Evolutionary conservation across 35 echinoderm and acorn worm species (phyloP).

Genomic region (Diadema setosum): DNA sequence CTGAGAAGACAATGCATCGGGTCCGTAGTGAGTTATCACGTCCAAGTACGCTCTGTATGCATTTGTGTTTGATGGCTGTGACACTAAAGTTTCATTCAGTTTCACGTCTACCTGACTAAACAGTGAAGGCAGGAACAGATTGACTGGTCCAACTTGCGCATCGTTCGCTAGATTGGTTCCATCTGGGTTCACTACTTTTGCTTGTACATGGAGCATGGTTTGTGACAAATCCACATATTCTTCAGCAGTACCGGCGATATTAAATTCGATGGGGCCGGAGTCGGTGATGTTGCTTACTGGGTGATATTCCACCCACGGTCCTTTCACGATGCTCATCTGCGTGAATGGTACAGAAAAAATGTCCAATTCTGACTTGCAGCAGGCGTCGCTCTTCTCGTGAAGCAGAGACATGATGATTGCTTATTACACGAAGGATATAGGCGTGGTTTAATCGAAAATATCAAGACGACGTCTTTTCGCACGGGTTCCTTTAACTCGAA

Average conservation of each 20-base stretch:
- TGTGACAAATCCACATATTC: constrained; percentile 60
- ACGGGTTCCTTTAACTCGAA: background rate
- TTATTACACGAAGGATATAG: background rate
- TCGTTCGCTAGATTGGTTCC: background rate
- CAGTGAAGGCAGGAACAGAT: constrained; percentile 39
- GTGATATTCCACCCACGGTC: constrained; percentile 61
- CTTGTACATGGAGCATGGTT: constrained; percentile 29
- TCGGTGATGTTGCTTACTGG: constrained; percentile 58
- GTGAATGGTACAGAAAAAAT: constrained; percentile 52
- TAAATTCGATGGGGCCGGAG: constrained; percentile 42
- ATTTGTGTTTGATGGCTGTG: constrained; percentile 51
- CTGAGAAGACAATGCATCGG: constrained; percentile 34
- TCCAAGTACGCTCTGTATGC: constrained; percentile 56
- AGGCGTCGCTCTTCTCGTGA: constrained; percentile 33
- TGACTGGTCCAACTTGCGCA: constrained; percentile 37
- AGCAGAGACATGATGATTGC: constrained; percentile 33
- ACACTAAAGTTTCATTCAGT: constrained; percentile 53
- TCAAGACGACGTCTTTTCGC: background rate
- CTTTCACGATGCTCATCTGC: constrained; percentile 38
- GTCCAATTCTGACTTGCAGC: constrained; percentile 44
- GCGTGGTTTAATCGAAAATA: constrained; percentile 14
- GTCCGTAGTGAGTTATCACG: constrained; percentile 38
- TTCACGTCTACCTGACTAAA: constrained; percentile 60
- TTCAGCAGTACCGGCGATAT: constrained; percentile 40
- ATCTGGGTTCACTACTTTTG: constrained; percentile 24